phyloP scores from a whole-genome alignment of 1,140 invertebrate genomes.

The Drosophila auraria region DNA sequence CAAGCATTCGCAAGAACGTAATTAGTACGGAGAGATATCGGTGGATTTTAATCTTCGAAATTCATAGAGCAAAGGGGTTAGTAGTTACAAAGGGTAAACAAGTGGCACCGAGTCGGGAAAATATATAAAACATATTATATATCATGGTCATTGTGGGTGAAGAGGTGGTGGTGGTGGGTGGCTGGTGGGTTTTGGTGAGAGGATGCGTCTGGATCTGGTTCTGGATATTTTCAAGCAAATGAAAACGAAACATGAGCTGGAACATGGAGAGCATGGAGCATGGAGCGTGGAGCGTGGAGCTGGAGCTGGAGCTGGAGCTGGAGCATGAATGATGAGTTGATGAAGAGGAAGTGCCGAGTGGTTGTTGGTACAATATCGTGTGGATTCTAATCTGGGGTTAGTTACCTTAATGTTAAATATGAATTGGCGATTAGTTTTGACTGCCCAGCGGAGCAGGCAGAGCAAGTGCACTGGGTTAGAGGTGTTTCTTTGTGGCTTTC shows the following conservation, averaged over 20 bases:
- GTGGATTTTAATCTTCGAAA: too few relatives aligned
- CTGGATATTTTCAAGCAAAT: conserved; percentile 34
- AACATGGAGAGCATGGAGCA: not conserved
- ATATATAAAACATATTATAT: conserved; percentile 11
- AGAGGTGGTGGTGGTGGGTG: not conserved
- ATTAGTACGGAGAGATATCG: conserved; percentile 1
- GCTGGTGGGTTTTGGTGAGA: not conserved
- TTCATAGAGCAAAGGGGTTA: conserved; percentile 6
- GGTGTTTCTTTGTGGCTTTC: conserved; percentile 57
- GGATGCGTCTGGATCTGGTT: conserved; percentile 21
- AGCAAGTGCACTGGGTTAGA: conserved; percentile 63
- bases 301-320: conserved; percentile 25
- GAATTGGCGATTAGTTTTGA: conserved; percentile 74
- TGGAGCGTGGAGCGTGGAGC: conserved; percentile 4
- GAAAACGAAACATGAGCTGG: conserved; percentile 34
- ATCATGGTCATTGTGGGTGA: conserved; percentile 6
- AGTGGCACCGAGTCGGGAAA: conserved; percentile 33
- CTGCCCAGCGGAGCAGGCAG: conserved; percentile 54
- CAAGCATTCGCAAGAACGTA: conserved; percentile 12
- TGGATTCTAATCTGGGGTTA: conserved; percentile 63
- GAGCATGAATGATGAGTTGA: conserved; percentile 29
- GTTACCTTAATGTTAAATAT: conserved; percentile 76
- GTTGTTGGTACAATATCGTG: conserved; percentile 20
- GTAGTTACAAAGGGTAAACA: conserved; percentile 28
- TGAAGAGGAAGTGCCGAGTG: conserved; percentile 40